phyloP scores from a whole-genome alignment of 2,888 invertebrate genomes.

The Hydrotaea cyrtoneurina region DNA sequence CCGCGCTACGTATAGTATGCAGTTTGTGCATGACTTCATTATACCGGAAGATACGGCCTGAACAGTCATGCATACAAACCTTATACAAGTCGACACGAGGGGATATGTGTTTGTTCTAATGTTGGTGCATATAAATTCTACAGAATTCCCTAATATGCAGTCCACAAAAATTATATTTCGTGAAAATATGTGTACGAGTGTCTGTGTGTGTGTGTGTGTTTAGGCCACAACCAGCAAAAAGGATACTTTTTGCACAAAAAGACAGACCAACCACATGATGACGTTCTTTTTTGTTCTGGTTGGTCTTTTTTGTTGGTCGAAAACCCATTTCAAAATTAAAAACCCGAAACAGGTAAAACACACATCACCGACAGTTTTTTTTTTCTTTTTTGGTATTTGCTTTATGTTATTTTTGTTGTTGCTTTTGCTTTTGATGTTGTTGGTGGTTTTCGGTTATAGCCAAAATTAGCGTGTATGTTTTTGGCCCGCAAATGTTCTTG shows the following conservation, averaged over 20 bases:
- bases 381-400: too few species aligned
- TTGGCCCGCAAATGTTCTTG: conserved; percentile 1
- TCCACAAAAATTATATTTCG: too few species aligned
- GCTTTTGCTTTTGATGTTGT: too few species aligned
- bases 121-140: background rate
- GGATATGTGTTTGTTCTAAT: background rate
- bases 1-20: background rate
- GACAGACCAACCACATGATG: conserved; percentile 9
- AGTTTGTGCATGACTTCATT: conserved; percentile 7
- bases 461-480: conserved; percentile 25
- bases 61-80: background rate
- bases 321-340: conserved; percentile 33
- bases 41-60: background rate
- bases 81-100: too few species aligned
- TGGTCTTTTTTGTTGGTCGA: background rate
- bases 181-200: background rate
- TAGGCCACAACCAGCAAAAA: background rate
- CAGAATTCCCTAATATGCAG: background rate
- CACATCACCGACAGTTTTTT: background rate
- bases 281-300: background rate
- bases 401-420: background rate
- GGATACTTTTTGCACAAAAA: background rate
- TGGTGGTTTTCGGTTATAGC: background rate
- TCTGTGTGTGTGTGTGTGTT: too few species aligned
- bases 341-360: conserved; percentile 32